These are phyloP conservation scores for Pemphigus obesinymphae DNA, from an alignment of 1,140 invertebrate species.

Conservation along the genomic window DNA sequence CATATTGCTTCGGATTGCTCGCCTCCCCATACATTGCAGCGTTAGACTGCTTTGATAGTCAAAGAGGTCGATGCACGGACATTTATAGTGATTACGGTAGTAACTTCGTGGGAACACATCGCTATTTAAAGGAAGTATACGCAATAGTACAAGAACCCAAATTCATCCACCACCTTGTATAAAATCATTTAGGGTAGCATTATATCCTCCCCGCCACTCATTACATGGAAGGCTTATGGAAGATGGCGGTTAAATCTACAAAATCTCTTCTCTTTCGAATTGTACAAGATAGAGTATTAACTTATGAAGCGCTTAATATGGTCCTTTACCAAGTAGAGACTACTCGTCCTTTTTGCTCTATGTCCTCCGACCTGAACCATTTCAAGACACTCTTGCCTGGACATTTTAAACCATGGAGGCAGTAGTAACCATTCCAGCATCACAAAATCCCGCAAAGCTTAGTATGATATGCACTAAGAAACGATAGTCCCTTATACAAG, in stretches of 20 bases:
- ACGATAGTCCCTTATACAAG: not conserved
- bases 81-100: not conserved
- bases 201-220: conserved; percentile 49
- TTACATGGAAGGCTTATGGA: conserved; percentile 47
- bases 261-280: conserved; percentile 45
- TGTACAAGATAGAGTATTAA: not conserved
- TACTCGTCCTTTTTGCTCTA: conserved; percentile 45
- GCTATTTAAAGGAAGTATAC: not conserved
- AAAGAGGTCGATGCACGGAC: not conserved
- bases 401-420: conserved; percentile 48
- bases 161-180: not conserved
- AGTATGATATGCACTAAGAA: not conserved
- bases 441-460: not conserved
- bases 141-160: not conserved
- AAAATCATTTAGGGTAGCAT: conserved; percentile 44
- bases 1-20: conserved; percentile 51
- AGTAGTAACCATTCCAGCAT: conserved; percentile 1
- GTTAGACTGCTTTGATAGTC: conserved; percentile 43
- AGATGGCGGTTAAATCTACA: conserved; percentile 44
- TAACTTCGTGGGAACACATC: not conserved
- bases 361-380: conserved; percentile 44
- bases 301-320: conserved; percentile 47
- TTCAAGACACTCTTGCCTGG: conserved; percentile 47
- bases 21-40: conserved; percentile 50
- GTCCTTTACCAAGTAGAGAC: conserved; percentile 48